A percentile compares a stretch with the other conserved stretches of the same genome.
Conservation (phyloP, 2,797 vertebrate genomes). For the Muscicapa striata region DNA sequence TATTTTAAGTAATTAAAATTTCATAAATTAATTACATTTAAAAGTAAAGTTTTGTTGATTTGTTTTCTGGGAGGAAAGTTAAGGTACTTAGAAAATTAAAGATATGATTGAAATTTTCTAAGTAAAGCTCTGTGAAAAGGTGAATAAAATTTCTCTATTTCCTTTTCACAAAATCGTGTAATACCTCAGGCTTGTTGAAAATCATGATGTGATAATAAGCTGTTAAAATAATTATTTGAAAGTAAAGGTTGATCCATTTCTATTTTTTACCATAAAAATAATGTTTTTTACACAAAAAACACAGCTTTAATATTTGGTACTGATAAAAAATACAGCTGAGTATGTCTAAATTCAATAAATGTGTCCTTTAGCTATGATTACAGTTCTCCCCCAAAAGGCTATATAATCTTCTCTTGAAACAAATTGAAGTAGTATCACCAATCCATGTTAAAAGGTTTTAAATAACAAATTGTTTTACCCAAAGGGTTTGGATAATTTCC, state of each 20-base stretch:
- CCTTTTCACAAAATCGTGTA: not conserved
- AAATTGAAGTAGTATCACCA: not conserved
- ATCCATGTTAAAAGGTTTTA: conserved; percentile 18
- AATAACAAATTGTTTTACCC: conserved; percentile 57
- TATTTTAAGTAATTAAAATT: not conserved
- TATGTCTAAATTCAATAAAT: not conserved
- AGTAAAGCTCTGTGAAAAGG: rapidly evolving
- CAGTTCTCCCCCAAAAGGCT: not conserved
- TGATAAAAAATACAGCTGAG: not conserved
- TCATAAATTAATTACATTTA: not conserved
- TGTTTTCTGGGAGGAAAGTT: not conserved
- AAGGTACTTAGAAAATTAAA: not conserved
- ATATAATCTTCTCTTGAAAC: not conserved
- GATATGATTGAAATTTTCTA: not conserved
- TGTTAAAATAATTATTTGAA: not conserved
- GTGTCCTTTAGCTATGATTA: not conserved
- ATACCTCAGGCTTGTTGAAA: not conserved
- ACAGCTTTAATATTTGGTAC: not conserved
- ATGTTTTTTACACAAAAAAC: not conserved
- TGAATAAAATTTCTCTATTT: not conserved
- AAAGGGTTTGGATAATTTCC: conserved; percentile 54
- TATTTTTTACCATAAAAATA: not conserved
- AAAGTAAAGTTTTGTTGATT: not conserved
- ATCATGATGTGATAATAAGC: not conserved
- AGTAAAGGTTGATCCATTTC: not conserved